A percentile compares a stretch with the other conserved stretches of the same genome.
Evolutionary conservation across 2,888 invertebrate genomes (phyloP).

Genomic region (Meta bourneti): DNA sequence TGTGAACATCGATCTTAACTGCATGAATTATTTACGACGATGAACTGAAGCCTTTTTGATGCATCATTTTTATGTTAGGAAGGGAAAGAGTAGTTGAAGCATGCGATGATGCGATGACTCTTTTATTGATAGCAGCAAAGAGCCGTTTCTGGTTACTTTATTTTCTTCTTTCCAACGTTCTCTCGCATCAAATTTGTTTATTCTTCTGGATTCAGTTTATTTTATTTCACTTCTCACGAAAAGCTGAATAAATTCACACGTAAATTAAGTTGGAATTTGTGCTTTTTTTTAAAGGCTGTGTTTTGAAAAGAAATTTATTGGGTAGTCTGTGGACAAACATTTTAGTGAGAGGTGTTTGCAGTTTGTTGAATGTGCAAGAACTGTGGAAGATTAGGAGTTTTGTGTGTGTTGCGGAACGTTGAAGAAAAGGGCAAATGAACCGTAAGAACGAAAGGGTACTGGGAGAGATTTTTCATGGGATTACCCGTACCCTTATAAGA

Average conservation of each 20-base stretch:
- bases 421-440: not conserved
- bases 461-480: not conserved
- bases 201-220: not conserved
- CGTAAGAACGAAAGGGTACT: not conserved
- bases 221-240: not conserved
- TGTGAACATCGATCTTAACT: conserved; percentile 5
- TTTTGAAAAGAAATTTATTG: not conserved
- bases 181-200: conserved; percentile 6
- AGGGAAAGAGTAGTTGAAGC: not conserved
- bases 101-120: not conserved
- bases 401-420: not conserved
- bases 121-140: conserved; percentile 20
- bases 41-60: conserved; percentile 12
- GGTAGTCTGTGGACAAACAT: too few relatives aligned
- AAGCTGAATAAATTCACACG: conserved; percentile 6
- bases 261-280: not conserved
- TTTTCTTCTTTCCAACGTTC: not conserved
- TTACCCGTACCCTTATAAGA: too few relatives aligned
- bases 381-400: too few relatives aligned
- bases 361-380: too few relatives aligned
- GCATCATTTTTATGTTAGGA: conserved; percentile 13
- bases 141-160: not conserved
- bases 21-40: conserved; percentile 42
- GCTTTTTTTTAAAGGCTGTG: not conserved
- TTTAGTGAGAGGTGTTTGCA: too few relatives aligned